Percentiles rank a stretch among this genome's conserved stretches.
Conservation (phyloP, 1,140 invertebrate species). For the Neoseiulus cucumeris region DNA sequence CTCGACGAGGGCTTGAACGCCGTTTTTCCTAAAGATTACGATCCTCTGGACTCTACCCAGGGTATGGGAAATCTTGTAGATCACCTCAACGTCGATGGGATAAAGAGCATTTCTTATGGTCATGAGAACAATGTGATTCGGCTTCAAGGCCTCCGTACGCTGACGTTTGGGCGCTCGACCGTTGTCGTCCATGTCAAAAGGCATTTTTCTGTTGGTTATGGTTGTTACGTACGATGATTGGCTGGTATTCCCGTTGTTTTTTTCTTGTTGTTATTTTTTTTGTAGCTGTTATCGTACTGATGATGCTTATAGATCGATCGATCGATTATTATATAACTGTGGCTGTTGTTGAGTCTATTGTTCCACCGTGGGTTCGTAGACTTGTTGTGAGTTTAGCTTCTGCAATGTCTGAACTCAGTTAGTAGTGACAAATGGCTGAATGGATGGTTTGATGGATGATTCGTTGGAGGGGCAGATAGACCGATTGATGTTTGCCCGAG, state of each 20-base stretch:
- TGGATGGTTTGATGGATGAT: too few species aligned
- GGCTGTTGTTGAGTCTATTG: too few species aligned
- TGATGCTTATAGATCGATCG: too few species aligned
- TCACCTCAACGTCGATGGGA: conserved; percentile 94
- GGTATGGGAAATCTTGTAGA: conserved; percentile 83
- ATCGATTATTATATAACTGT: too few species aligned
- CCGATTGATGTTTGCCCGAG: too few species aligned
- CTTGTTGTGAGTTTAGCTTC: too few species aligned
- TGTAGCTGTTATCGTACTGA: too few species aligned
- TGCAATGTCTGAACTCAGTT: too few species aligned
- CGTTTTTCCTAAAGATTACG: conserved; percentile 97
- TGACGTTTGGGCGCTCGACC: conserved; percentile 26
- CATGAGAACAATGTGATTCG: conserved; percentile 79
- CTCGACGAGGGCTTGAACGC: conserved; percentile 96
- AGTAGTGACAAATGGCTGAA: too few species aligned
- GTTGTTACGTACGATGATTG: background rate
- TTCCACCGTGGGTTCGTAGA: too few species aligned
- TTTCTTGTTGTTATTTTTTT: background rate
- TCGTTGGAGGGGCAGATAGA: too few species aligned
- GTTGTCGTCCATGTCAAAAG: conserved; percentile 21
- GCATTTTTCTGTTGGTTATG: background rate
- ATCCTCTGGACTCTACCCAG: conserved; percentile 91
- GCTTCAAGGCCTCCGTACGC: conserved; percentile 31
- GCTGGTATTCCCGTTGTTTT: too few species aligned
- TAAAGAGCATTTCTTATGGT: conserved; percentile 92